Evolutionary conservation across 1,140 invertebrate species (phyloP), one percentile per base, ranked within the genome.

Genomic region (Diorhabda carinulata): DNA sequence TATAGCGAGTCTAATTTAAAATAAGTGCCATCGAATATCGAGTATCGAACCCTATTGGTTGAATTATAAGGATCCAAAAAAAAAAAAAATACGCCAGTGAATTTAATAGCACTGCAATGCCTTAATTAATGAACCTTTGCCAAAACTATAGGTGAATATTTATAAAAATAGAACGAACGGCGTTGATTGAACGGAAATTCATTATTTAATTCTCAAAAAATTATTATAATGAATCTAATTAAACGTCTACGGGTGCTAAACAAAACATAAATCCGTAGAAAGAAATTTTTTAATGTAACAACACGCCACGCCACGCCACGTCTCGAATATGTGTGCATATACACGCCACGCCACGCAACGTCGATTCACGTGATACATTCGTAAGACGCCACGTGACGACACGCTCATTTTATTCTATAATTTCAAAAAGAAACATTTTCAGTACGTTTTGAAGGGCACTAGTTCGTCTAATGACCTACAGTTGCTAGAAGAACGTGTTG

Each of bases 1-100:
- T 73, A 73, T 73, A 73, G 72, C 70, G 57, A 52, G 60, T 66
- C 63, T 68, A 73, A 70, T 68, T 71, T 71, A 71, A 72, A 69
- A 69, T 60, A 43, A 64, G 67, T 64, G 63, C 63, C 68, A 73
- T 64, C 64, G 67, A 43, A 70, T 66, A 68, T 73, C 72, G 66
- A 62, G 68, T 73, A 66, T 68, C 64, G 60, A 43, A 66, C 43
- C 40, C 64, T 9, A 72, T 65, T 45, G 67, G 61, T 47, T 61
- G 66, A 66, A 70, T 67, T 61, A 67, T 64, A 41, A 52, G 45
- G 40, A 47, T 47, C 47, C 42, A 65, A 65, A 25, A 25, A 25
- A 25, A 25, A 25, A 25, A 25, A 62, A 64, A 65, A 63, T 63
- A 52, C 42, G 40, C 56, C 41, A 9, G 64, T 65, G 56, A 65